These are phyloP conservation scores for Sebastiscus albofasciatus DNA, from an alignment of 2,797 vertebrate species.

Conservation along the genomic window DNA sequence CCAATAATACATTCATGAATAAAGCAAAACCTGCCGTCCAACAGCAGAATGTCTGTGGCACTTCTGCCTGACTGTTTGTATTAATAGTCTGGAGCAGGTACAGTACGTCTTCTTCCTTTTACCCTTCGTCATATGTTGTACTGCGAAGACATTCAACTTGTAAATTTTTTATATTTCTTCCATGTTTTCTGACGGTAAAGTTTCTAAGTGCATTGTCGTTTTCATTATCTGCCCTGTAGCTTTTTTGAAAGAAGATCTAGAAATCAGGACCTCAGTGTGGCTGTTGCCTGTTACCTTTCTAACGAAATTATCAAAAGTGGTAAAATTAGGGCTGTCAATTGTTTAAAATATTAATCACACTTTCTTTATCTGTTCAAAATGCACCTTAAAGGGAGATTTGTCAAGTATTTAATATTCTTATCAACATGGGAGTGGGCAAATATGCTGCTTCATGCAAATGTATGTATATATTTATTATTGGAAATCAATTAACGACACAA, in stretches of 20 bases:
- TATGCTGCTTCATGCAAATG: no score
- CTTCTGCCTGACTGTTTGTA: background rate
- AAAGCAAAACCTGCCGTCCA: conserved; percentile 15
- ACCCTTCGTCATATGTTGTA: background rate
- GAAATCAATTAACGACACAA: no score
- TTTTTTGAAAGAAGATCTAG: no score
- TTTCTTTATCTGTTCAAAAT: no score
- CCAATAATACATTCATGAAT: conserved; percentile 40
- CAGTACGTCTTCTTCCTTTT: background rate
- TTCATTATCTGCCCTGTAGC: background rate
- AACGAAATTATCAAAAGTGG: background rate
- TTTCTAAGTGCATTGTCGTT: background rate
- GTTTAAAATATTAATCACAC: no score
- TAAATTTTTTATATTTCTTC: background rate
- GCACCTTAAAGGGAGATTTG: no score
- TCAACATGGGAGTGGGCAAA: no score
- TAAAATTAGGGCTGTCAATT: no score
- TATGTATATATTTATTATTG: no score
- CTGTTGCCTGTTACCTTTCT: background rate
- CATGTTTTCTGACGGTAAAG: background rate
- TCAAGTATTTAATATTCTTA: no score
- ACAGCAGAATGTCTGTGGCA: background rate
- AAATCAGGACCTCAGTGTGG: no score
- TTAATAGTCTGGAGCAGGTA: background rate
- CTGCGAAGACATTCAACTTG: background rate